Base-by-base conservation (phyloP, 2,113 vertebrate genomes). In the Centropus bengalensis region DNA sequence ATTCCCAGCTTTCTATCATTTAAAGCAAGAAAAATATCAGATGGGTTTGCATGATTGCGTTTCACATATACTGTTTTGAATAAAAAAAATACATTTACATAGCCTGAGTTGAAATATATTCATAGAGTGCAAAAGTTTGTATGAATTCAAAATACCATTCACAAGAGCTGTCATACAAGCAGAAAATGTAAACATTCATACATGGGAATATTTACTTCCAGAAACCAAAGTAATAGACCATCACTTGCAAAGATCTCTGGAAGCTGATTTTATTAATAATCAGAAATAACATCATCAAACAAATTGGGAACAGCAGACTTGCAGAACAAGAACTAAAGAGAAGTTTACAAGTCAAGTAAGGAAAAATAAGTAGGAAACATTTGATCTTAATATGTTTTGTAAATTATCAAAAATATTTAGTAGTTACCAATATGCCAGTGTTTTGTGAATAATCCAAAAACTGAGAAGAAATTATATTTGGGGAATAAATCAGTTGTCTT, bases 141-240 rank as follows among this genome's bases (percentile, higher is more conserved):
- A 76, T 82, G n/a, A 91, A 89, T 94, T 84, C 77, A 91, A 74
- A 85, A 58, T 84, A 82, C 74, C 9, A 79, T 51, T 76, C 90
- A 23, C 44, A 90, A 91, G 26, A 74, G 52, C 38, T 93, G 60
- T 33, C 52, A 81, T 81, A 74, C 33, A 83, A 63, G 33, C 12
- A 77, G 22, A 80, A 96, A 91, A 82, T 51, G 14, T 52, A 76
- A 88, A 68, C 49, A 20, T 73, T 94, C 86, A 63, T 60, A 58
- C 14, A 28, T 40, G n/a, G 42, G 22, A 90, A 33, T 59, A 23
- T 80, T 82, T 77, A 40, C 18, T 70, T 68, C 23, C 42, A 93
- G 78, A 84, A 88, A 60, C 49, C 21, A 77, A 82, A 88, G 30
- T n/a, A 82, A 75, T 17, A 78, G 38, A 28, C 38, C 22, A 33